These are phyloP conservation scores for Toxostoma redivivum DNA, from an alignment of 2,113 vertebrate genomes.

Conservation along the genomic window DNA sequence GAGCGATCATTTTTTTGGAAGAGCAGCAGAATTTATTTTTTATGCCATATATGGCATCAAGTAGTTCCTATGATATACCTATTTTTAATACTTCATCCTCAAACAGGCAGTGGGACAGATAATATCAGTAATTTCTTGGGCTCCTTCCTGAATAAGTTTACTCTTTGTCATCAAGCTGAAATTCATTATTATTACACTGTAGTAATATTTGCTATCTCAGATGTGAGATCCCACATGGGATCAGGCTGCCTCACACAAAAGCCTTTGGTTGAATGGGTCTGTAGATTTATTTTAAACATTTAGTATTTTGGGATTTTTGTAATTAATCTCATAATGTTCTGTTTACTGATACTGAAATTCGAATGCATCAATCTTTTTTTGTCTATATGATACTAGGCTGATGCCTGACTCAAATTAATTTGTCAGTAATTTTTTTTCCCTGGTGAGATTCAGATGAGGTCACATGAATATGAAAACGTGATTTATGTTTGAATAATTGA, in stretches of 20 bases:
- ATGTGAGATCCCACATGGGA: not conserved
- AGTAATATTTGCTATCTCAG: conserved; percentile 6
- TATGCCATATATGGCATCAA: not conserved
- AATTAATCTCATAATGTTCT: conserved; percentile 3
- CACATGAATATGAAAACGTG: not conserved
- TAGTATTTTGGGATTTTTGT: not conserved
- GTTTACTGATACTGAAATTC: not conserved
- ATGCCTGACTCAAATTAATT: not conserved
- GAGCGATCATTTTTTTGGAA: not conserved
- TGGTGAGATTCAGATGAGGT: not conserved
- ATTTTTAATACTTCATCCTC: not conserved
- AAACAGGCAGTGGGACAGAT: not conserved
- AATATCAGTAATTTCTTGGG: conserved; percentile 33
- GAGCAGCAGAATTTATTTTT: not conserved
- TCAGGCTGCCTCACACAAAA: not conserved
- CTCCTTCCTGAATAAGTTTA: not conserved
- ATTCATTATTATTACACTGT: not conserved
- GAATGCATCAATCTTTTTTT: not conserved
- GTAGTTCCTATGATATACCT: not conserved
- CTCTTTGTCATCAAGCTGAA: not conserved
- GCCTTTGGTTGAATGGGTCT: not conserved
- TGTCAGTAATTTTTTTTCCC: not conserved
- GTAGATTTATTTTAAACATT: not conserved
- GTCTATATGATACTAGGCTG: not conserved
- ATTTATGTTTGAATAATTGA: not conserved